Percentiles rank a stretch among this genome's conserved stretches.
phyloP scores from a whole-genome alignment of 1,140 invertebrate species.

The Euura saliciscinereae region DNA sequence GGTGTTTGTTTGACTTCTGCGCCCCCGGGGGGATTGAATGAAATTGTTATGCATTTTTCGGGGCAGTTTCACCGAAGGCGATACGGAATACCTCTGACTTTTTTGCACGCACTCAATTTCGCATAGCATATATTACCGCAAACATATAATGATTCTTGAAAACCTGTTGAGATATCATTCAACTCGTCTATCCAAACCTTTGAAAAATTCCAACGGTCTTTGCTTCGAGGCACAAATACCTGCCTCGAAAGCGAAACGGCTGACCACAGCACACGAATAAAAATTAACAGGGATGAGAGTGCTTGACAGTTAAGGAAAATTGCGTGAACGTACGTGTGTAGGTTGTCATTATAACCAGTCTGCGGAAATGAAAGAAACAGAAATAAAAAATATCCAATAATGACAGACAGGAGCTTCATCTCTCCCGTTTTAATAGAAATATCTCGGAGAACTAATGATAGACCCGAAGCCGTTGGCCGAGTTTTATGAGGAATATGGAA shows the following conservation, averaged over 20 bases:
- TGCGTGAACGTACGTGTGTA: neutral
- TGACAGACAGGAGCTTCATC: neutral
- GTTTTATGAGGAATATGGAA: neutral
- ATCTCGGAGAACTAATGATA: conserved; percentile 8
- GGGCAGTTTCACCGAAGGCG: neutral
- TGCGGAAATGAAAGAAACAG: neutral
- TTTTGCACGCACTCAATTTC: neutral
- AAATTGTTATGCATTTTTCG: neutral
- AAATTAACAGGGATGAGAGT: neutral
- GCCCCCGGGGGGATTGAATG: neutral
- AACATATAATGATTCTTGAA: too few species aligned
- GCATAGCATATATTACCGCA: too few species aligned
- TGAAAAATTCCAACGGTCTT: too few species aligned
- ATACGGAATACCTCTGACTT: neutral
- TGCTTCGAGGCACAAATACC: too few species aligned
- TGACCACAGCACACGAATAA: neutral
- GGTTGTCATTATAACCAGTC: neutral
- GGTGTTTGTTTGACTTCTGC: conserved; percentile 1
- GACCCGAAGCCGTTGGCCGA: neutral
- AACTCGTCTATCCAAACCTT: too few species aligned
- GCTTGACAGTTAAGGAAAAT: neutral
- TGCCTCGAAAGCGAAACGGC: too few species aligned
- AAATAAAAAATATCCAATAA: neutral
- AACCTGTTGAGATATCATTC: too few species aligned
- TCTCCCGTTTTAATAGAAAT: conserved; percentile 5